These are phyloP conservation scores for Podiceps cristatus DNA, from an alignment of 2,113 vertebrate genomes.

Conservation along the genomic window DNA sequence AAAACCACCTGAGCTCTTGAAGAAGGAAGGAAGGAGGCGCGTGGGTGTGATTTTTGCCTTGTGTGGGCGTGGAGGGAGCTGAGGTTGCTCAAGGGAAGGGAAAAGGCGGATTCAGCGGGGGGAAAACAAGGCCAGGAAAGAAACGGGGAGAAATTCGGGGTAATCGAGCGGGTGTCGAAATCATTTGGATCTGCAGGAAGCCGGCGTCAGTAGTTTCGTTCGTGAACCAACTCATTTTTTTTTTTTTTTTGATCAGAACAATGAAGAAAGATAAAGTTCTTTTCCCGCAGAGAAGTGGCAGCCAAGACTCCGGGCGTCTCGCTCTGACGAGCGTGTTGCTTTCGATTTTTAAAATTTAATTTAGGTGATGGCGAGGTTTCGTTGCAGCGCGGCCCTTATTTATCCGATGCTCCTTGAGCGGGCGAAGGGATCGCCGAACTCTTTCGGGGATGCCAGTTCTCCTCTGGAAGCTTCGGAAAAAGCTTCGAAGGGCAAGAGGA, in stretches of 20 bases:
- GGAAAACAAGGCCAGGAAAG: background rate
- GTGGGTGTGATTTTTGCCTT: background rate
- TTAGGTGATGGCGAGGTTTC: background rate
- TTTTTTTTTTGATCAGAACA: background rate
- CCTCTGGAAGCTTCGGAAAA: background rate
- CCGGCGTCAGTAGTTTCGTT: accelerated
- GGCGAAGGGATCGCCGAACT: background rate
- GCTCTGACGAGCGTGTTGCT: accelerated
- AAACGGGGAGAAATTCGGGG: background rate
- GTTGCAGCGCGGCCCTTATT: background rate
- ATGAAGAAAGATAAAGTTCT: background rate
- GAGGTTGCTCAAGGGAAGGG: background rate
- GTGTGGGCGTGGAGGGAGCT: no score
- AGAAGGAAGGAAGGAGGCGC: background rate
- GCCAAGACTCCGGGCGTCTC: no score
- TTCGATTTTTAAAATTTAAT: background rate
- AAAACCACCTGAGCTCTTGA: background rate
- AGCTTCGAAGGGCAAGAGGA: background rate
- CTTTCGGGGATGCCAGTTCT: background rate
- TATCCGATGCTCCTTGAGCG: background rate
- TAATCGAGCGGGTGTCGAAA: accelerated
- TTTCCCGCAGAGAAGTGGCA: background rate
- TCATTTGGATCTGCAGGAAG: background rate
- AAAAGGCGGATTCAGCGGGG: background rate
- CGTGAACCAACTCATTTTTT: background rate